phyloP scores from a whole-genome alignment of 2,113 vertebrate species.

The Lonchura striata region DNA sequence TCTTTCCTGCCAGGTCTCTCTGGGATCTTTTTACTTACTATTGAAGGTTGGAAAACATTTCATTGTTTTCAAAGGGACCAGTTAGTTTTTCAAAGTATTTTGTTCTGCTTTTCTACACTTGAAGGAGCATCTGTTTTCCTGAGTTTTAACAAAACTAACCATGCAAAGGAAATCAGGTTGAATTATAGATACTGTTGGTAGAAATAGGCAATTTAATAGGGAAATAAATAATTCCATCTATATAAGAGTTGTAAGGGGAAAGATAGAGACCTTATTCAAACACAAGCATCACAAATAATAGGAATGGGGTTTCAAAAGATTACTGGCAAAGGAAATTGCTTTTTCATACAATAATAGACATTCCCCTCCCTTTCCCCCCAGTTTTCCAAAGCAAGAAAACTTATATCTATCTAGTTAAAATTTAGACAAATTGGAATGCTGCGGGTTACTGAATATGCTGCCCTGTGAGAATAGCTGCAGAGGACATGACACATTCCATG shows the following conservation, averaged over 20 bases:
- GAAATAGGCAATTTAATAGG: background rate
- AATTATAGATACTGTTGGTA: background rate
- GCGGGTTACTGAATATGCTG: background rate
- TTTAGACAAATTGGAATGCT: background rate
- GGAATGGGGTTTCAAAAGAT: background rate
- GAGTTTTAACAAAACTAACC: background rate
- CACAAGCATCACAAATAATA: background rate
- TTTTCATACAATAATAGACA: background rate
- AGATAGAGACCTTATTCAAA: constrained; percentile 9
- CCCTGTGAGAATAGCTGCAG: background rate
- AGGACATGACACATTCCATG: background rate
- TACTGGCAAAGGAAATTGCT: background rate
- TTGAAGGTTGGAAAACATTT: background rate
- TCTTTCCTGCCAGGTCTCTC: background rate
- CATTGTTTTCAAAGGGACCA: background rate
- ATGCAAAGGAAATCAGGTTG: background rate
- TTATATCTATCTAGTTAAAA: background rate
- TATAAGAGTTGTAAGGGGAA: background rate
- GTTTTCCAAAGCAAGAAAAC: background rate
- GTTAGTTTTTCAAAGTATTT: background rate
- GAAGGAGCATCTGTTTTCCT: background rate
- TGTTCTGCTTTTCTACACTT: background rate
- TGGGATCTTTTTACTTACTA: background rate
- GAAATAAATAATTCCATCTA: constrained; percentile 28
- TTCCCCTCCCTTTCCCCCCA: background rate